Conservation (phyloP, 2,797 vertebrate genomes). For the Dendrocincla fuliginosa region DNA sequence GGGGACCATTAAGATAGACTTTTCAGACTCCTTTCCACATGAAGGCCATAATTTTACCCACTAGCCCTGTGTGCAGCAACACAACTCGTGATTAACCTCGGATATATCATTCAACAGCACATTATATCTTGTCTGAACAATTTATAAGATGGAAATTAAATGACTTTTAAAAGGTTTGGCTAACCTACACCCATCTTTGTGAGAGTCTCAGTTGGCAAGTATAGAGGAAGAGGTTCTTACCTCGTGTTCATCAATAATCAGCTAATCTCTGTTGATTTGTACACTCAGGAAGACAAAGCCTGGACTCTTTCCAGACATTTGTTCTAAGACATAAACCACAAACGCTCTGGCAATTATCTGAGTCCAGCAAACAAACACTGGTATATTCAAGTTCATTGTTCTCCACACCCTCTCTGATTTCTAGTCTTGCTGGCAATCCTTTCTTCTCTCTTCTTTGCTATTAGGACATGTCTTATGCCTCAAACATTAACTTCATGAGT, state of each 20-base stretch:
- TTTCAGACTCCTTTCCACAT: not conserved
- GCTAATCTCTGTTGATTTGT: not conserved
- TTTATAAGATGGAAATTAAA: not conserved
- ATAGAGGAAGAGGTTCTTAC: not conserved
- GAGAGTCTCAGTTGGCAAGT: not conserved
- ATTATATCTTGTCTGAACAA: not conserved
- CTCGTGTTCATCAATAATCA: not conserved
- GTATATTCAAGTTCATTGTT: slow-evolving; percentile 4
- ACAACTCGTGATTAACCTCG: not conserved
- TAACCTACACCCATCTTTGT: not conserved
- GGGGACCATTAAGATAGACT: not conserved
- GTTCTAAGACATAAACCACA: slow-evolving; percentile 28
- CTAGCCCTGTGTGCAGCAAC: not conserved
- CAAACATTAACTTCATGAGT: not conserved
- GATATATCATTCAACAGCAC: not conserved
- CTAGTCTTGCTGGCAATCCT: not conserved
- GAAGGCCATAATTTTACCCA: not conserved
- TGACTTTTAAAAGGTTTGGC: not conserved
- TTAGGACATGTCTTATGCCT: not conserved
- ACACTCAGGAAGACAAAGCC: not conserved
- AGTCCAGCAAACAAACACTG: not conserved
- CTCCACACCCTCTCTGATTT: not conserved
- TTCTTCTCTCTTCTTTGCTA: not conserved
- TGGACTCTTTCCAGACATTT: slow-evolving; percentile 14
- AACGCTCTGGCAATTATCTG: slow-evolving; percentile 11